phyloP scores from a whole-genome alignment of 2,113 vertebrate genomes.

The Mystacornis crossleyi region DNA sequence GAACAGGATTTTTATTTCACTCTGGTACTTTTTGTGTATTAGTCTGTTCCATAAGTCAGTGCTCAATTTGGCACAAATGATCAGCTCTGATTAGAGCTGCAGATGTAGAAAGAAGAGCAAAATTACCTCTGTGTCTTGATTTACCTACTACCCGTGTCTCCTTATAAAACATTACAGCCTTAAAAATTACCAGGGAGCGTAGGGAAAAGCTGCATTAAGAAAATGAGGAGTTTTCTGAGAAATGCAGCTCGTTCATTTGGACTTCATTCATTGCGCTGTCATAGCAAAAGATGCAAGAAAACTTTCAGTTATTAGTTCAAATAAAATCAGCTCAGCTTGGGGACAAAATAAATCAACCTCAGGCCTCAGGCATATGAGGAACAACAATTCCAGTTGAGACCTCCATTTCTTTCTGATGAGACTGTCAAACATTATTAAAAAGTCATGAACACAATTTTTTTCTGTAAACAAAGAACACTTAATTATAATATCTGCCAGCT shows the following conservation, averaged over 20 bases:
- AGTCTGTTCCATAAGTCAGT: background rate
- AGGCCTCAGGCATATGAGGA: background rate
- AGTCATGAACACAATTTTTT: constrained; percentile 21
- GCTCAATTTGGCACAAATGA: background rate
- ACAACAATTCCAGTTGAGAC: background rate
- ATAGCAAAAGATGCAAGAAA: background rate
- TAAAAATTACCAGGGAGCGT: background rate
- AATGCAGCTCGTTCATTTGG: background rate
- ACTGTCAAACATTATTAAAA: constrained; percentile 42
- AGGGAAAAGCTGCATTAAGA: background rate
- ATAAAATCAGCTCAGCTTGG: background rate
- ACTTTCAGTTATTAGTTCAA: background rate
- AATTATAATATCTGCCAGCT: constrained; percentile 10
- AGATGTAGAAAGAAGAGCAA: background rate
- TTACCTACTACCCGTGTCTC: background rate
- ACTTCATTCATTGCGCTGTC: background rate
- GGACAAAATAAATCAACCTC: constrained; percentile 17
- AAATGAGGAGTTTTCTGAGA: background rate
- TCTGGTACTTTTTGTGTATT: background rate
- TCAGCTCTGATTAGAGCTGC: background rate
- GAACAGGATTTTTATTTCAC: background rate
- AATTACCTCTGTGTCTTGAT: background rate
- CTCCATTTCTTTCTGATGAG: background rate
- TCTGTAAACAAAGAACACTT: constrained; percentile 11
- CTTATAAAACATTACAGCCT: background rate